phyloP scores from a whole-genome alignment of 2,888 invertebrate species.

The Hydriomena furcata region DNA sequence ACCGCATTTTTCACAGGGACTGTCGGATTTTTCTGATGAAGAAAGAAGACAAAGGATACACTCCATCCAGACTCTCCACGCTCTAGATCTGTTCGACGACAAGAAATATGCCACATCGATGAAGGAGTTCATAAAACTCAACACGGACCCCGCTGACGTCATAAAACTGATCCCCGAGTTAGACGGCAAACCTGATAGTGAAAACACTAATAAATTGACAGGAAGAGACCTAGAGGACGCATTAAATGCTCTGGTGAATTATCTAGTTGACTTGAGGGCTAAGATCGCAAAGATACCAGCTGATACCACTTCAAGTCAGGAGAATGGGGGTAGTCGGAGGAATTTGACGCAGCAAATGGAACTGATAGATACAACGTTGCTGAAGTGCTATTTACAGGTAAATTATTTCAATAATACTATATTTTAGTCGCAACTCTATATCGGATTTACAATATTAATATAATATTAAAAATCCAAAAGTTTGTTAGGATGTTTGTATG shows the following conservation, averaged over 20 bases:
- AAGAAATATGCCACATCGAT: constrained; percentile 95
- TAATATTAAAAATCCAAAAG: too few relatives aligned
- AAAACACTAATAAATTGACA: constrained; percentile 79
- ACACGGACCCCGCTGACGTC: constrained; percentile 97
- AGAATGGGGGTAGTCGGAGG: constrained; percentile 51
- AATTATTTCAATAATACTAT: background rate
- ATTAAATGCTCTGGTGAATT: constrained; percentile 93
- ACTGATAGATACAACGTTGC: constrained; percentile 97
- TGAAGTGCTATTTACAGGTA: constrained; percentile 98
- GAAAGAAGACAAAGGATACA: constrained; percentile 92
- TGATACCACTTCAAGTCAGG: constrained; percentile 36
- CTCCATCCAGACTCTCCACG: constrained; percentile 95
- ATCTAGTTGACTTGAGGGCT: constrained; percentile 90
- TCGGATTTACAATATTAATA: too few relatives aligned
- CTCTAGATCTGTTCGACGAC: constrained; percentile 95
- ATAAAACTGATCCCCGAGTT: constrained; percentile 97
- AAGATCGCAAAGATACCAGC: constrained; percentile 66
- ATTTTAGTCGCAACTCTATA: too few relatives aligned
- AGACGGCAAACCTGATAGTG: constrained; percentile 76
- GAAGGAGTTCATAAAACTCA: constrained; percentile 94
- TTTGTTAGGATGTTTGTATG: too few relatives aligned
- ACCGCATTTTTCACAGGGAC: constrained; percentile 82
- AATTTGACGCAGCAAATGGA: constrained; percentile 84
- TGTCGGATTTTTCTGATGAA: constrained; percentile 91
- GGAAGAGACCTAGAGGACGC: constrained; percentile 95